phyloP scores from a whole-genome alignment of 2,888 invertebrate genomes.

The Calliopum simillimum region DNA sequence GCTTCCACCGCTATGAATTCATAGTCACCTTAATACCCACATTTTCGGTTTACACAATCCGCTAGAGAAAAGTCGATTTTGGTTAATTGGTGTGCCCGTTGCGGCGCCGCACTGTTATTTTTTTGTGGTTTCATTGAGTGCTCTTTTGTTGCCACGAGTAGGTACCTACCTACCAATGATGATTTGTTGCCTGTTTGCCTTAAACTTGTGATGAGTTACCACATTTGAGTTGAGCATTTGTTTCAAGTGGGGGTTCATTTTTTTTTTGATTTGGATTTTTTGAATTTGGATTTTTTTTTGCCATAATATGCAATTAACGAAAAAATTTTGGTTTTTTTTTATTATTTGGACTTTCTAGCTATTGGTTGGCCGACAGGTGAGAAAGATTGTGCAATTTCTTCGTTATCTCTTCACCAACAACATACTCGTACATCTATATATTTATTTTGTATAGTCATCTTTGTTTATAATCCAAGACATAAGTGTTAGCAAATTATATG shows the following conservation, averaged over 20 bases:
- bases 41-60: background rate
- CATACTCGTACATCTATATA: too few relatives aligned
- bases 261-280: background rate
- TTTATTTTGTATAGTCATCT: too few relatives aligned
- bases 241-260: background rate
- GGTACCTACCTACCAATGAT: background rate
- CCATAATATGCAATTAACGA: background rate
- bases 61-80: background rate
- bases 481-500: too few relatives aligned
- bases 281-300: background rate
- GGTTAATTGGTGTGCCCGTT: background rate
- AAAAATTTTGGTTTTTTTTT: too few relatives aligned
- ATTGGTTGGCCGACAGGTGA: too few relatives aligned
- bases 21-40: background rate
- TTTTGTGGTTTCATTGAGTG: background rate
- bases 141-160: background rate
- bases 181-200: background rate
- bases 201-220: background rate
- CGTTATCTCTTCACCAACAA: too few relatives aligned
- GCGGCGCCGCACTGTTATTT: background rate
- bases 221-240: constrained; percentile 2
- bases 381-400: too few relatives aligned
- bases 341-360: too few relatives aligned
- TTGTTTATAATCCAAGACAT: too few relatives aligned
- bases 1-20: background rate